phyloP scores from a whole-genome alignment of 2,113 vertebrate genomes.

The Gallinago paraguaiae region DNA sequence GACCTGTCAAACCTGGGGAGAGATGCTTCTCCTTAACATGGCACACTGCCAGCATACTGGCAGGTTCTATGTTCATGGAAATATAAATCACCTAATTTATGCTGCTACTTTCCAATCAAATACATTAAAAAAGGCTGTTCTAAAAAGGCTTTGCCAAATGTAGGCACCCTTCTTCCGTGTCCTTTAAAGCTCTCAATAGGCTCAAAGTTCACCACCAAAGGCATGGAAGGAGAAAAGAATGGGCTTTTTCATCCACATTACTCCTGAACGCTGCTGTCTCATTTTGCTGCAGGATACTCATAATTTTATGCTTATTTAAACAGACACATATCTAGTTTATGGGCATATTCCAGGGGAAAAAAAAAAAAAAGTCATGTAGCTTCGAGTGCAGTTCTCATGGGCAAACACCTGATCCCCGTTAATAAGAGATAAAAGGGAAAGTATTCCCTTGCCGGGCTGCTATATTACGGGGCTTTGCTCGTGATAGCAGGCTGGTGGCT shows the following conservation, averaged over 20 bases:
- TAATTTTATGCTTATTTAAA: constrained; percentile 83
- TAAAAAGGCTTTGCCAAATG: not conserved
- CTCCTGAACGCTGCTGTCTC: constrained; percentile 68
- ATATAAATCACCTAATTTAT: not conserved
- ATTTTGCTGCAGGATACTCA: constrained; percentile 75
- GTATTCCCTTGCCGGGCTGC: constrained; percentile 9
- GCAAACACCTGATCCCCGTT: constrained; percentile 85
- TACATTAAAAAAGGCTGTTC: not conserved
- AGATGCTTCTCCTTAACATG: not conserved
- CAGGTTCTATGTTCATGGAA: not conserved
- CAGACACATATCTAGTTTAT: constrained; percentile 78
- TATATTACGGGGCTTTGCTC: not conserved
- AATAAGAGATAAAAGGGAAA: constrained; percentile 73
- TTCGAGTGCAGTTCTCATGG: constrained; percentile 73
- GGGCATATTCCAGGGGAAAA: constrained; percentile 70
- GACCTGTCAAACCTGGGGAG: not conserved
- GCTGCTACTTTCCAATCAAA: not conserved
- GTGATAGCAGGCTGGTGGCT: not conserved
- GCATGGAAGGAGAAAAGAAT: constrained; percentile 28
- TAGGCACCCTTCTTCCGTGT: not conserved
- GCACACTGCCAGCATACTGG: not conserved
- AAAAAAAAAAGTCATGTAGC: constrained; percentile 51
- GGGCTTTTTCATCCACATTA: not conserved
- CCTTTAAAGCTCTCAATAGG: constrained; percentile 42
- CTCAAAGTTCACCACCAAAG: constrained; percentile 46